Evolutionary conservation across 2,113 vertebrate species (phyloP).

Genomic region (Geococcyx californianus): DNA sequence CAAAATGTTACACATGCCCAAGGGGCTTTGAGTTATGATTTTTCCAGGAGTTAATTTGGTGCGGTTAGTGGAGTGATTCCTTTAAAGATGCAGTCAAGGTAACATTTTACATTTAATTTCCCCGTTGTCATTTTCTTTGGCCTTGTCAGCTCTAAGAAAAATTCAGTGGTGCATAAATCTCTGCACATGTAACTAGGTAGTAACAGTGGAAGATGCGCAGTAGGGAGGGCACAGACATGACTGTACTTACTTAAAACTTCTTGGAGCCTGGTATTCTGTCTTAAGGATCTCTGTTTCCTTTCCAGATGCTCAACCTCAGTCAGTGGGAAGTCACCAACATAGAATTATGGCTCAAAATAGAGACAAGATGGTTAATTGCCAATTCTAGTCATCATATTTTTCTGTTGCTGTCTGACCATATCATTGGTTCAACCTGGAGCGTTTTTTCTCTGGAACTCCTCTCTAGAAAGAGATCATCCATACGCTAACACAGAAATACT

Average conservation of each 20-base stretch:
- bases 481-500: background rate
- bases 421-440: background rate
- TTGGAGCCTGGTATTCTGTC: background rate
- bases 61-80: conserved; percentile 12
- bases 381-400: background rate
- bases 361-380: background rate
- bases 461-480: background rate
- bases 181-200: background rate
- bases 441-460: background rate
- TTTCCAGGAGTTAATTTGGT: conserved; percentile 34
- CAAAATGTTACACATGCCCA: background rate
- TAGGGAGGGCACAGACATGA: background rate
- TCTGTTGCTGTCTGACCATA: background rate
- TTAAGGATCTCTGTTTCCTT: background rate
- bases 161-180: conserved; percentile 30
- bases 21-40: conserved; percentile 8
- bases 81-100: conserved; percentile 25
- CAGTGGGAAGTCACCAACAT: background rate
- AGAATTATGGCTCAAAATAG: background rate
- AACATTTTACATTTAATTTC: conserved; percentile 42
- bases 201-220: background rate
- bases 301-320: background rate
- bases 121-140: background rate
- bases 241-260: background rate
- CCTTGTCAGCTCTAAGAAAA: conserved; percentile 25